Conservation (phyloP, 2,113 vertebrate genomes). For the Rhinopomastus cyanomelas region DNA sequence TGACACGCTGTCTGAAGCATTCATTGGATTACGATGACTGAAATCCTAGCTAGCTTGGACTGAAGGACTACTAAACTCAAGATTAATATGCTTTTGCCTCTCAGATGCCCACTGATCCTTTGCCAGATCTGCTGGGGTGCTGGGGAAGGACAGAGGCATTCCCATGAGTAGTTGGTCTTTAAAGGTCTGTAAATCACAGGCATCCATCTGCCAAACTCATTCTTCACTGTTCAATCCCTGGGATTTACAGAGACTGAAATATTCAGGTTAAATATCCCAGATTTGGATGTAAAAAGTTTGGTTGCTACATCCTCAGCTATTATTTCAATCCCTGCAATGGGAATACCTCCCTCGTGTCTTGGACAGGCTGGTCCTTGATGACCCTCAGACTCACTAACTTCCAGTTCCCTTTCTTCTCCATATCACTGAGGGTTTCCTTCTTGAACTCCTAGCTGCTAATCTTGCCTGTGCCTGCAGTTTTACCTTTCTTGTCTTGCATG, state of each 20-base stretch:
- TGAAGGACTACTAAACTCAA: neutral
- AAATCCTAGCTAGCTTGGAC: neutral
- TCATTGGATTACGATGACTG: neutral
- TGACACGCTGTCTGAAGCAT: too few species aligned
- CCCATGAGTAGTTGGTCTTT: too few species aligned
- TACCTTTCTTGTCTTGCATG: neutral
- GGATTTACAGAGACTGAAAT: too few species aligned
- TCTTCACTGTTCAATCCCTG: too few species aligned
- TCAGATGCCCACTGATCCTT: fast-evolving
- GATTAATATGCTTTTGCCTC: neutral
- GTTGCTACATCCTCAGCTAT: too few species aligned
- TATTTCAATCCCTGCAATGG: too few species aligned
- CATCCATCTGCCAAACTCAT: too few species aligned
- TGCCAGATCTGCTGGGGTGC: neutral
- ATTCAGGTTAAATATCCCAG: too few species aligned
- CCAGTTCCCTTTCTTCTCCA: neutral
- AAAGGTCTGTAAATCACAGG: too few species aligned
- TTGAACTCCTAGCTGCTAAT: neutral
- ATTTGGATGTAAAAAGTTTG: too few species aligned
- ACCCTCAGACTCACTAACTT: neutral
- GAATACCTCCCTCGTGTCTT: neutral
- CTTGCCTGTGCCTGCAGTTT: neutral
- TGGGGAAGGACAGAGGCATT: neutral
- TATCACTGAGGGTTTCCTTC: neutral
- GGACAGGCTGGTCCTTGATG: neutral